phyloP scores from a whole-genome alignment of 2,888 invertebrate species.

The Pteria penguin region DNA sequence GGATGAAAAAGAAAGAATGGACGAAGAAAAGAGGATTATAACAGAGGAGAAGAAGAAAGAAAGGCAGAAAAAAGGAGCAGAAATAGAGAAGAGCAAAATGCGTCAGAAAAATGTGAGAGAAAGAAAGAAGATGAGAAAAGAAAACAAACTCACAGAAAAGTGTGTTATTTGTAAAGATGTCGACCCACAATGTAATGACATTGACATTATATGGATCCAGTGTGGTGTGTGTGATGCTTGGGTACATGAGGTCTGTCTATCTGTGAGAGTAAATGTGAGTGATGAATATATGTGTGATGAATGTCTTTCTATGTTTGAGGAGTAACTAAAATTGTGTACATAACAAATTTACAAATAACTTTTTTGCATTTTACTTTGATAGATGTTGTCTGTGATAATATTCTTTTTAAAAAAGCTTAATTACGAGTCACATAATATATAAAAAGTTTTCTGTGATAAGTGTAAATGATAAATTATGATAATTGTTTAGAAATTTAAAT shows the following conservation, averaged over 20 bases:
- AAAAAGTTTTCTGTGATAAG: too few relatives aligned
- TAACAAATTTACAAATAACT: too few relatives aligned
- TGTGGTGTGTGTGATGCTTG: background rate
- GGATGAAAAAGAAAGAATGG: conserved; percentile 18
- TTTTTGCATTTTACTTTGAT: too few relatives aligned
- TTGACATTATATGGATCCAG: background rate
- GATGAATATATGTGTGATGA: background rate
- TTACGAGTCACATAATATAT: too few relatives aligned
- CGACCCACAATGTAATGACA: background rate
- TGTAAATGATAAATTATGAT: too few relatives aligned
- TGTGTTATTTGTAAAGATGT: background rate
- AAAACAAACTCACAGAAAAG: background rate
- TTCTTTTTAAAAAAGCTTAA: too few relatives aligned
- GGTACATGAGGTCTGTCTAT: background rate
- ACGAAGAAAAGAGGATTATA: background rate
- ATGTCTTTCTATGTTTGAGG: background rate
- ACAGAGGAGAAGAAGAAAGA: background rate
- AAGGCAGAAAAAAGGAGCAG: conserved; percentile 15
- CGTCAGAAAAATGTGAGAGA: conserved; percentile 6
- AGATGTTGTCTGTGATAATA: too few relatives aligned
- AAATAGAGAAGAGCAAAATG: background rate
- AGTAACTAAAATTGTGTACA: background rate
- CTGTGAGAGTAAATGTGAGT: background rate
- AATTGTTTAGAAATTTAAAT: too few relatives aligned
- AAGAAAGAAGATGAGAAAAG: background rate